phyloP scores from a whole-genome alignment of 2,113 vertebrate species.

The Hymenochirus boettgeri region DNA sequence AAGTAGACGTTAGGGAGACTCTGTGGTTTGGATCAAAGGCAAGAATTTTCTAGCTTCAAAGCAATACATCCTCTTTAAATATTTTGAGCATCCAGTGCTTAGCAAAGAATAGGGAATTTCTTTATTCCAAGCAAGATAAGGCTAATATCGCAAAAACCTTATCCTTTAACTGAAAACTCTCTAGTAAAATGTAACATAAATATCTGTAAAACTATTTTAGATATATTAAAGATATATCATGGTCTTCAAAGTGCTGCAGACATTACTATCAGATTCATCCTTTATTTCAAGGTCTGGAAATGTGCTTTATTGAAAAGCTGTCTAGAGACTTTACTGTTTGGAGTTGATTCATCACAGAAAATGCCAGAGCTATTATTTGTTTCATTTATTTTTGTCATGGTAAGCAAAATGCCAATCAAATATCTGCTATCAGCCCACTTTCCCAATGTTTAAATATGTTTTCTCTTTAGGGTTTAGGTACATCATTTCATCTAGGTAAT shows the following conservation, averaged over 20 bases:
- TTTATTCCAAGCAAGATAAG: slow-evolving; percentile 49
- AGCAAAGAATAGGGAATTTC: slow-evolving; percentile 44
- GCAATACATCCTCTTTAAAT: slow-evolving; percentile 59
- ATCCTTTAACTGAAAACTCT: slow-evolving; percentile 36
- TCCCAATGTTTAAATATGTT: too few species aligned
- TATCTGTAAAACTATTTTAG: slow-evolving; percentile 24
- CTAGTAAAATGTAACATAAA: slow-evolving; percentile 20
- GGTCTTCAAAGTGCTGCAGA: slow-evolving; percentile 16
- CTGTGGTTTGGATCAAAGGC: slow-evolving; percentile 67
- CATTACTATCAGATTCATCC: slow-evolving; percentile 2
- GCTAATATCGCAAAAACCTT: slow-evolving; percentile 18
- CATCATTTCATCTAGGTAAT: too few species aligned
- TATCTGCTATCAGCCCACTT: neutral
- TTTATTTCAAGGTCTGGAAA: slow-evolving; percentile 15
- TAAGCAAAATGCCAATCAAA: neutral
- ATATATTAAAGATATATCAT: slow-evolving; percentile 39
- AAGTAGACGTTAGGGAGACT: slow-evolving; percentile 56
- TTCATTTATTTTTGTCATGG: neutral
- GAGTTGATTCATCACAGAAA: neutral
- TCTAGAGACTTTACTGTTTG: neutral
- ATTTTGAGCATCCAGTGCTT: slow-evolving; percentile 48
- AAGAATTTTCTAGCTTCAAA: slow-evolving; percentile 61
- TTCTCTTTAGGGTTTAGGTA: too few species aligned
- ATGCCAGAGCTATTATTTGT: neutral
- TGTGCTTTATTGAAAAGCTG: slow-evolving; percentile 12